Base-by-base conservation (phyloP, 64 coral and sea anemone genomes). In the Porites australiensis region DNA sequence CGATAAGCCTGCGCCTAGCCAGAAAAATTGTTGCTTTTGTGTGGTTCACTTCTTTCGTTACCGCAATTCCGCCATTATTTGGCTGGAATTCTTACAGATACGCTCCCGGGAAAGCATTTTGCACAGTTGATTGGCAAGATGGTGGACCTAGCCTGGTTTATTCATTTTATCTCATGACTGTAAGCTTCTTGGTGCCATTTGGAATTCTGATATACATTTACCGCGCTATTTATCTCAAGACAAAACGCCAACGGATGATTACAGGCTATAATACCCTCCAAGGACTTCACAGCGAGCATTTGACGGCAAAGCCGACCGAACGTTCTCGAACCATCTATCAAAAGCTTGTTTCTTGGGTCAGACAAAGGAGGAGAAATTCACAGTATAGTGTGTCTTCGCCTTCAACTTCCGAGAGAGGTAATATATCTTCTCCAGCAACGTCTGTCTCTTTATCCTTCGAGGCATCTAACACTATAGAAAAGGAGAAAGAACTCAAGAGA, bases 71-170 rank as follows among this genome's bases (percentile, higher is more conserved):
- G 5, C 97, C 97, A 0, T 18, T 98, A 12, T 73, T 98, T 67
- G 97, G 94, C 4, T 98, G 97, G 97, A 98, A 84, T 68, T 88
- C 84, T 20, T 96, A 98, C 77, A 60, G 69, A 19, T 98, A 94
- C 47, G 91, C 92, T 12, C 69, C 75, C 0, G 94, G 88, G 2
- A 98, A 98, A 91, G 97, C 89, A 2, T 93, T 72, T 75, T 98
- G 97, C 67, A 91, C 94, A 18, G 80, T 98, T 8, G 19, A 58
- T 18, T 98, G 97, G 97, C 21, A 73, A 89, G 75, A 73, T 58
- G 91, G 90, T 7, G 94, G 90, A 57, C 21, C 96, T 2, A 77
- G 65, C 15, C 52, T 96, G 44, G 91, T 91, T 27, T 98, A 98
- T 84, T 88, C 94, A 11, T 13, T 89, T 4, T 87, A 93, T 92